phyloP scores from a whole-genome alignment of 2,888 invertebrate species.

The Ormyrus nitidulus region DNA sequence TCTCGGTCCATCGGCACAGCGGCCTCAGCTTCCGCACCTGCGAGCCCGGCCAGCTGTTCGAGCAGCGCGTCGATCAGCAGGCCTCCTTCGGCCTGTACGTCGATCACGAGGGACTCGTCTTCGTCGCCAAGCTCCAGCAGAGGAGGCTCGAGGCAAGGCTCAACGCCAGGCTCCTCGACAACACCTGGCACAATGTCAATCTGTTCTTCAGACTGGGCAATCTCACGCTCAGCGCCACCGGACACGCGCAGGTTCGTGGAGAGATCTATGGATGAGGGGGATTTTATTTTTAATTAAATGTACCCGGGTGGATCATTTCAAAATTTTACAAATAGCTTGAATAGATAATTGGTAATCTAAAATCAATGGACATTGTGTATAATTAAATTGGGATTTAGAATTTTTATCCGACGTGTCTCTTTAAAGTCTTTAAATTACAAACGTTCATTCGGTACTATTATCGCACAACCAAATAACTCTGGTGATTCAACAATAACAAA shows the following conservation, averaged over 20 bases:
- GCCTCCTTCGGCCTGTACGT: slow-evolving; percentile 71
- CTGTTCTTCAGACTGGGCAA: slow-evolving; percentile 81
- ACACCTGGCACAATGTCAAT: slow-evolving; percentile 88
- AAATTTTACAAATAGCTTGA: no score
- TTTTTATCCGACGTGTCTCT: no score
- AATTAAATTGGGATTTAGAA: no score
- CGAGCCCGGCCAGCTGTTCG: slow-evolving; percentile 76
- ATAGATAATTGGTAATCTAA: no score
- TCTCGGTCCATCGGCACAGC: slow-evolving; percentile 87
- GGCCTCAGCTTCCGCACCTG: slow-evolving; percentile 90
- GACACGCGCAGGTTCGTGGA: slow-evolving; percentile 77
- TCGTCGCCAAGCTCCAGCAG: slow-evolving; percentile 75
- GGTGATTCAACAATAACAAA: no score
- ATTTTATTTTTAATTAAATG: background rate
- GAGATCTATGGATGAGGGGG: no score
- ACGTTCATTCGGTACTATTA: no score
- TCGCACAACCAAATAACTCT: no score
- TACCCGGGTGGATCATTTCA: no score
- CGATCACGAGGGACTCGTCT: slow-evolving; percentile 76
- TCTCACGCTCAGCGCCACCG: slow-evolving; percentile 77
- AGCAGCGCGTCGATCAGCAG: slow-evolving; percentile 69
- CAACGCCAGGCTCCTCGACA: slow-evolving; percentile 84
- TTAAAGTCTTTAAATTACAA: no score
- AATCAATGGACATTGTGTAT: no score
- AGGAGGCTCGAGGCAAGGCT: slow-evolving; percentile 80